Percentiles rank a stretch among this genome's conserved stretches.
These are phyloP conservation scores for Sitta europaea DNA, from an alignment of 2,113 vertebrate species.

Conservation along the genomic window DNA sequence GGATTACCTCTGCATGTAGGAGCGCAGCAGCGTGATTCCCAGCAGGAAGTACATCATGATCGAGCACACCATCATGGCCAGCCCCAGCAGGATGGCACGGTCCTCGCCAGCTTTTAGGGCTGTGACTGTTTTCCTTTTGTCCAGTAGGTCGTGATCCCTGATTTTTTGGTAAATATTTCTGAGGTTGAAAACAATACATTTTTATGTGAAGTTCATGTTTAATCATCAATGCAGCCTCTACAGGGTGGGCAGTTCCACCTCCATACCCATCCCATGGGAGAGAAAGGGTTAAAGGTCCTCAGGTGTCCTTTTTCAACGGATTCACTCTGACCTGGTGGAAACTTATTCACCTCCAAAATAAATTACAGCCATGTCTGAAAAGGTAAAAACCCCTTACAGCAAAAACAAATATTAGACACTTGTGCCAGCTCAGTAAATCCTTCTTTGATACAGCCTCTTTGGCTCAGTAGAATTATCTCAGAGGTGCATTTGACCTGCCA, in stretches of 20 bases:
- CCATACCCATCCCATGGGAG: neutral
- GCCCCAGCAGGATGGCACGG: constrained; percentile 88
- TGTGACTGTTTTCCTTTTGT: constrained; percentile 94
- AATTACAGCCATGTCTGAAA: constrained; percentile 29
- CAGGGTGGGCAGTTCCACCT: constrained; percentile 4
- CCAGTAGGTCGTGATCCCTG: constrained; percentile 87
- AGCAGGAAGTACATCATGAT: constrained; percentile 95
- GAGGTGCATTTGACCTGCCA: neutral
- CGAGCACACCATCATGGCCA: constrained; percentile 90
- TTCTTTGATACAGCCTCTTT: neutral
- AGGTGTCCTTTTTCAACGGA: neutral
- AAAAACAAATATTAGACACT: neutral
- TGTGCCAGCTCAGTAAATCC: constrained; percentile 12
- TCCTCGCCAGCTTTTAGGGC: constrained; percentile 92
- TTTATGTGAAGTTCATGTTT: constrained; percentile 58
- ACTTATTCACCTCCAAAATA: constrained; percentile 30
- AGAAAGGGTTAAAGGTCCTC: neutral
- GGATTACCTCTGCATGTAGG: constrained; percentile 88
- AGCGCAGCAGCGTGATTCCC: constrained; percentile 88
- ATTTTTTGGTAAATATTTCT: constrained; percentile 95
- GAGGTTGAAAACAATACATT: constrained; percentile 76
- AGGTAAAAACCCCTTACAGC: neutral
- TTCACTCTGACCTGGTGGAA: constrained; percentile 52
- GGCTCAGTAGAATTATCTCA: neutral
- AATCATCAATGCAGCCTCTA: neutral